Evolutionary conservation across 2,888 invertebrate genomes (phyloP).

Genomic region (Unio delphinus): DNA sequence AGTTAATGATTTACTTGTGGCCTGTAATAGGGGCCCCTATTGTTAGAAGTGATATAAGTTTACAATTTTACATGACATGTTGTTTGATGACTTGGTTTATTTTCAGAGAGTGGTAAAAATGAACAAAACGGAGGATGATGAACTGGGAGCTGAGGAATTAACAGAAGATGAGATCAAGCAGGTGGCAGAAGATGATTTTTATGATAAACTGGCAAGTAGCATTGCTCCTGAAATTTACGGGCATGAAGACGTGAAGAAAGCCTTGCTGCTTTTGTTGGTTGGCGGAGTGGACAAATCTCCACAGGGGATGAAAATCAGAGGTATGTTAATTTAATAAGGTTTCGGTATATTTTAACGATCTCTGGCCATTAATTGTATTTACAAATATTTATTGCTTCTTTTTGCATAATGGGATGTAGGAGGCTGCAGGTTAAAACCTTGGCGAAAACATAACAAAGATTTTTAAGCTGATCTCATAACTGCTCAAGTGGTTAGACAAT

Average conservation of each 20-base stretch:
- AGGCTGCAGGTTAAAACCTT: too few species aligned
- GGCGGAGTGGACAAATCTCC: slow-evolving; percentile 82
- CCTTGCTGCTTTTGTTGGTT: slow-evolving; percentile 90
- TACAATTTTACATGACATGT: not conserved
- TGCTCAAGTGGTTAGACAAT: too few species aligned
- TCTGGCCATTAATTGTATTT: not conserved
- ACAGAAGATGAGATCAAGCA: slow-evolving; percentile 87
- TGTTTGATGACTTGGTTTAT: slow-evolving; percentile 1
- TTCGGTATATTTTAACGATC: not conserved
- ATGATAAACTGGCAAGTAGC: slow-evolving; percentile 90
- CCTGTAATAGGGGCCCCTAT: not conserved
- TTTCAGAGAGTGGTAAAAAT: slow-evolving; percentile 82
- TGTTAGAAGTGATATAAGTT: slow-evolving; percentile 3
- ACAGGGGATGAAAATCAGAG: slow-evolving; percentile 97
- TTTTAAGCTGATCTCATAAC: too few species aligned
- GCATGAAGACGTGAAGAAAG: slow-evolving; percentile 98
- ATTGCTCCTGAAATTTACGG: slow-evolving; percentile 99
- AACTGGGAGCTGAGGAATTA: slow-evolving; percentile 77
- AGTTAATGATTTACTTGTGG: too few species aligned
- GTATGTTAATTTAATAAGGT: slow-evolving; percentile 50
- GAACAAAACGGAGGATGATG: slow-evolving; percentile 87
- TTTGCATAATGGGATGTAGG: too few species aligned
- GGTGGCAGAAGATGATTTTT: slow-evolving; percentile 90
- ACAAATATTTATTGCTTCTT: not conserved
- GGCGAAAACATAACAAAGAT: too few species aligned